Evolutionary conservation across 1,140 invertebrate species (phyloP).

Genomic region (Drosophila dunni): DNA sequence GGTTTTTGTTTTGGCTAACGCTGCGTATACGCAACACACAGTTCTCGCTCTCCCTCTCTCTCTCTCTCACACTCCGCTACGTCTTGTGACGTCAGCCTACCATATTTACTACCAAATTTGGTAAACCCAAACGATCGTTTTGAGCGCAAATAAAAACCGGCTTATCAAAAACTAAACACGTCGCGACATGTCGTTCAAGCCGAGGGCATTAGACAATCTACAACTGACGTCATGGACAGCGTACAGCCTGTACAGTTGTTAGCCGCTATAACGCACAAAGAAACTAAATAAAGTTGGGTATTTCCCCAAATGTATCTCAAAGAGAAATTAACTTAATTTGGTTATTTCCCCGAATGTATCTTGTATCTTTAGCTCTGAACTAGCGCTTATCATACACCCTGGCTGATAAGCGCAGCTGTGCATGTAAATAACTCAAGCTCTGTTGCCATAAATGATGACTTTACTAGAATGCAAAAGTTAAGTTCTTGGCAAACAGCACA

Average conservation of each 20-base stretch:
- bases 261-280: not conserved
- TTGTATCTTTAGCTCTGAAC: too few species aligned
- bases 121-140: slow-evolving; percentile 26
- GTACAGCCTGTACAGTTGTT: slow-evolving; percentile 10
- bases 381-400: too few species aligned
- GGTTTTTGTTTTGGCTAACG: slow-evolving; percentile 17
- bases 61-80: not conserved
- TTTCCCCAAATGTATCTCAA: too few species aligned
- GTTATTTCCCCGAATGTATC: too few species aligned
- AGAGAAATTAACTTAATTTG: too few species aligned
- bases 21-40: slow-evolving; percentile 37
- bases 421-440: not conserved
- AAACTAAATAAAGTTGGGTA: not conserved
- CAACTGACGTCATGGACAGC: slow-evolving; percentile 53
- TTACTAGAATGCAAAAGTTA: not conserved
- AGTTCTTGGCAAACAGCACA: slow-evolving; percentile 1
- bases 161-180: slow-evolving; percentile 40
- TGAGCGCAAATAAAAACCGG: slow-evolving; percentile 49
- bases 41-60: not conserved
- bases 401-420: not conserved
- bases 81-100: slow-evolving; percentile 63
- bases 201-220: slow-evolving; percentile 27
- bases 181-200: slow-evolving; percentile 1
- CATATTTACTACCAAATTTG: slow-evolving; percentile 67
- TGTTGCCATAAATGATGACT: not conserved